Conservation (phyloP, 2,113 vertebrate species). For the Tichodroma muraria region DNA sequence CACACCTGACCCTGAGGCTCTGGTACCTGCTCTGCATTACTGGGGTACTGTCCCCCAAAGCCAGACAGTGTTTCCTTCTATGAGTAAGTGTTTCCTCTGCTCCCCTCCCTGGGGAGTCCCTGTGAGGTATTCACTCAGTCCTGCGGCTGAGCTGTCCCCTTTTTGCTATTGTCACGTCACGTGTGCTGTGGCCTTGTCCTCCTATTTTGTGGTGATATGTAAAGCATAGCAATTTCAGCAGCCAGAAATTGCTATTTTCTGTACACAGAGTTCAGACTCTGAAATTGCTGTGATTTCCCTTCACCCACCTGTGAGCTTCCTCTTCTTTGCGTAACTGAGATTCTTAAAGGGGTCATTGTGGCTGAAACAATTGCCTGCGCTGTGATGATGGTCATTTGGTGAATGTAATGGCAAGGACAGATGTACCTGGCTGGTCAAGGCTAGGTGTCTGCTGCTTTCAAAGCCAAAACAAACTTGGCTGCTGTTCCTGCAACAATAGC, state of each 20-base stretch:
- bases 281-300: neutral
- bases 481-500: neutral
- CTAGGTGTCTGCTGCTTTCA: neutral
- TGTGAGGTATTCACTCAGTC: neutral
- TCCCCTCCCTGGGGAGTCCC: neutral
- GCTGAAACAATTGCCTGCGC: neutral
- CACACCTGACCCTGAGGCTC: neutral
- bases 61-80: neutral
- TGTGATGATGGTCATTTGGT: neutral
- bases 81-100: neutral
- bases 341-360: neutral
- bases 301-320: neutral
- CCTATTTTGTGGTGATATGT: neutral
- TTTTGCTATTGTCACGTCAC: fast-evolving
- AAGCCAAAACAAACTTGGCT: neutral
- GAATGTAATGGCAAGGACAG: neutral
- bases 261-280: neutral
- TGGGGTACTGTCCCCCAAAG: neutral
- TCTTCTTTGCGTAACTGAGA: neutral
- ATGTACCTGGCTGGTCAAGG: neutral
- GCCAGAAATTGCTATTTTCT: neutral
- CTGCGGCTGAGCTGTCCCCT: neutral
- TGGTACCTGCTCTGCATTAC: neutral
- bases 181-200: neutral
- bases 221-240: neutral